A percentile compares a stretch with the other conserved stretches of the same genome.
These are phyloP conservation scores for Pogonocichla stellata DNA, from an alignment of 2,113 vertebrate species.

Conservation along the genomic window DNA sequence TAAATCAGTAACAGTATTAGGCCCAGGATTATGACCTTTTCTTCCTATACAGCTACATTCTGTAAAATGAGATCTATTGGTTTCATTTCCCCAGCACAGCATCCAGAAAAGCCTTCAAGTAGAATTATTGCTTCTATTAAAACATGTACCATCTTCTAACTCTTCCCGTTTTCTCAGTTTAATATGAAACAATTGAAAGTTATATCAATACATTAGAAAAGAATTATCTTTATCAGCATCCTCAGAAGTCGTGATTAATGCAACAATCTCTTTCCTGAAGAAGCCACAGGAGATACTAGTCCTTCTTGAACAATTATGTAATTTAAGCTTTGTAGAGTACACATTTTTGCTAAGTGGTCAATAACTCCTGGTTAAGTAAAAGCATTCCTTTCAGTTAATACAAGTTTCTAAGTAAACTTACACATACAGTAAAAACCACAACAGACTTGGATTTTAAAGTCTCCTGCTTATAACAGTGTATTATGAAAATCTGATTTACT, in stretches of 20 bases:
- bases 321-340: slow-evolving; percentile 45
- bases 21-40: slow-evolving; percentile 5
- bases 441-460: background rate
- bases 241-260: slow-evolving; percentile 67
- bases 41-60: slow-evolving; percentile 15
- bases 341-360: slow-evolving; percentile 44
- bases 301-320: slow-evolving; percentile 48
- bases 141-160: slow-evolving; percentile 65
- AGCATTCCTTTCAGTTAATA: slow-evolving; percentile 58
- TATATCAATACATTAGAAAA: slow-evolving; percentile 70
- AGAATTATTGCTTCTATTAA: slow-evolving; percentile 78
- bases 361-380: slow-evolving; percentile 50
- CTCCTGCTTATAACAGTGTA: background rate
- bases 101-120: slow-evolving; percentile 68
- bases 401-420: slow-evolving; percentile 25
- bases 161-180: slow-evolving; percentile 59
- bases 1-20: slow-evolving; percentile 34
- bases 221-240: slow-evolving; percentile 71
- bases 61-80: slow-evolving; percentile 62
- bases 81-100: slow-evolving; percentile 72
- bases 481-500: background rate
- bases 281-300: background rate
- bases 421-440: background rate
- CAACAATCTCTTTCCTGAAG: slow-evolving; percentile 42
- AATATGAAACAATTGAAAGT: slow-evolving; percentile 74